Percentiles rank a stretch among this genome's conserved stretches.
Evolutionary conservation across 2,888 invertebrate genomes (phyloP).

Genomic region (Boloria selene): DNA sequence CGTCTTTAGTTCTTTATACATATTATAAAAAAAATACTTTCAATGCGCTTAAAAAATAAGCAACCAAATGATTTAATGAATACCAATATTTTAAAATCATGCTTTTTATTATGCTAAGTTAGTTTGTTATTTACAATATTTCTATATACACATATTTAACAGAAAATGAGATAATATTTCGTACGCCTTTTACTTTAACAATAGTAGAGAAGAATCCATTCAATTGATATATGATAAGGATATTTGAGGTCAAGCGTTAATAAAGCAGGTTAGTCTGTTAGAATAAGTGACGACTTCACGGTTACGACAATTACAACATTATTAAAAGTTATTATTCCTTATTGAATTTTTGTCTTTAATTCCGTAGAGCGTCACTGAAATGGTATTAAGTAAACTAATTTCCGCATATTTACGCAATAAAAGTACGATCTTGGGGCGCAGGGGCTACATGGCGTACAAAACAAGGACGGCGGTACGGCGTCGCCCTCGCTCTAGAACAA

Average conservation of each 20-base stretch:
- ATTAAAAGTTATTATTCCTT: background rate
- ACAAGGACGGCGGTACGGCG: constrained; percentile 72
- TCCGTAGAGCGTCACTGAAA: constrained; percentile 12
- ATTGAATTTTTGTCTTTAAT: background rate
- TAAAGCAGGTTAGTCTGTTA: constrained; percentile 4
- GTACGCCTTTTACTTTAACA: constrained; percentile 1
- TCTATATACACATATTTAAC: background rate
- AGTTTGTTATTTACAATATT: background rate
- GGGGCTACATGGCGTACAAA: constrained; percentile 75
- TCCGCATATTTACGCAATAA: constrained; percentile 78
- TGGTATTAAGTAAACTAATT: constrained; percentile 23
- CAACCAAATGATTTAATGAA: too few species aligned
- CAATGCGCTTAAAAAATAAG: too few species aligned
- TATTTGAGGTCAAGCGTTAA: constrained; percentile 5
- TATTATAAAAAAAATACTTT: too few species aligned
- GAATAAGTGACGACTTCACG: constrained; percentile 8
- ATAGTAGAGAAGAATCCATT: background rate
- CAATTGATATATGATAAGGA: background rate
- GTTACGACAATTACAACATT: background rate
- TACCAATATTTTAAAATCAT: background rate
- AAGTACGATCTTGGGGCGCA: constrained; percentile 72
- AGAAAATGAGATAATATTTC: constrained; percentile 2
- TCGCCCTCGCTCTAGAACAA: constrained; percentile 72
- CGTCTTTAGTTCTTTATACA: too few species aligned
- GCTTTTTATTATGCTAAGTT: background rate